A percentile compares a stretch with the other conserved stretches of the same genome.
Evolutionary conservation across 2,797 vertebrate species (phyloP).

Genomic region (Chromobotia macracanthus): DNA sequence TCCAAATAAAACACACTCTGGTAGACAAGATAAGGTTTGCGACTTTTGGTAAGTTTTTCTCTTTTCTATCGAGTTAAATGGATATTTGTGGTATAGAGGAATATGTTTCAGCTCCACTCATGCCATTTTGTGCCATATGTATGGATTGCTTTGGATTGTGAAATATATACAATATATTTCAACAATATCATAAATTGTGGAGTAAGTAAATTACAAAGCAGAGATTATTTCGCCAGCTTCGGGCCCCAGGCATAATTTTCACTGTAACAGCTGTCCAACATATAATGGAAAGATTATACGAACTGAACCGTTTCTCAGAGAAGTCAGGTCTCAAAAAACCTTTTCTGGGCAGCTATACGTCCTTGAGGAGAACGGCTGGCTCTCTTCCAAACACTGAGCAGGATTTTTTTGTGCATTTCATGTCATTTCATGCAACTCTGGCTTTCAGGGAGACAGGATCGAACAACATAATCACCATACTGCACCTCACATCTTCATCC

Average conservation of each 20-base stretch:
- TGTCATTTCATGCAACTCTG: constrained; percentile 22
- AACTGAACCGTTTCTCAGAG: background rate
- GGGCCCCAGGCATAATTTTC: background rate
- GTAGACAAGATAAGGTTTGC: background rate
- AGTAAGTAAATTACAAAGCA: constrained; percentile 2
- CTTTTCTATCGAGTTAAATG: background rate
- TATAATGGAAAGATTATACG: constrained; percentile 35
- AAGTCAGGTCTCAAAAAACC: constrained; percentile 23
- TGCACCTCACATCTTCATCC: constrained; percentile 6
- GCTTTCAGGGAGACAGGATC: background rate
- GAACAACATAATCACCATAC: constrained; percentile 35
- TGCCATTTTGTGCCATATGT: background rate
- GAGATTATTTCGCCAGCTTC: constrained; percentile 57
- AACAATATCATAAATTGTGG: background rate
- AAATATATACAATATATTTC: too few relatives aligned
- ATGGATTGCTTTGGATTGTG: too few relatives aligned
- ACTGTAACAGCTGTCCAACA: constrained; percentile 13
- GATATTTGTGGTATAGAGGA: background rate
- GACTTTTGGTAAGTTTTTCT: background rate
- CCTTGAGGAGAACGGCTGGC: constrained; percentile 35
- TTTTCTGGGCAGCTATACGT: background rate
- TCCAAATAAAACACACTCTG: background rate
- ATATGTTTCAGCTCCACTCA: background rate
- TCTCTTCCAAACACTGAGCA: constrained; percentile 30
- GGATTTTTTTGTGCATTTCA: constrained; percentile 11